These are phyloP conservation scores for Congeria kusceri DNA, from an alignment of 2,888 invertebrate genomes.

Conservation along the genomic window DNA sequence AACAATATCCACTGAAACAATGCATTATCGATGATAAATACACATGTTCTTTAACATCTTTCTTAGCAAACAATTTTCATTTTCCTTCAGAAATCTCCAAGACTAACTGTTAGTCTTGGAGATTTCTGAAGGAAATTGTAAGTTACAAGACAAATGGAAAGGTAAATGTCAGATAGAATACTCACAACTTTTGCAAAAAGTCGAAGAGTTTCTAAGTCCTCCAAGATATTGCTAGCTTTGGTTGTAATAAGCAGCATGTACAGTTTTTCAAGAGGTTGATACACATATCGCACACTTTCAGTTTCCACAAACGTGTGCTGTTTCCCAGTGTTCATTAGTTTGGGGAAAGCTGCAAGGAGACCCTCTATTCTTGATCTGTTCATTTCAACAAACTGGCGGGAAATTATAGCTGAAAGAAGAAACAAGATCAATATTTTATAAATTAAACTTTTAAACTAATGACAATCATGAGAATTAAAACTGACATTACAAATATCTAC, in stretches of 20 bases:
- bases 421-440: too few relatives aligned
- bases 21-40: too few relatives aligned
- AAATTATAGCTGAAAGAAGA: slow-evolving; percentile 92
- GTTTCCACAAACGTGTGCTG: slow-evolving; percentile 99
- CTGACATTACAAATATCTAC: too few relatives aligned
- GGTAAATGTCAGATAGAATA: slow-evolving; percentile 59
- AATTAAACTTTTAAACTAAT: too few relatives aligned
- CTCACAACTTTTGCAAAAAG: slow-evolving; percentile 98
- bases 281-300: slow-evolving; percentile 98
- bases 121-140: too few relatives aligned
- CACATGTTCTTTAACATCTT: too few relatives aligned
- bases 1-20: too few relatives aligned
- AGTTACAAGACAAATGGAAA: too few relatives aligned
- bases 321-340: slow-evolving; percentile 97
- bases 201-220: slow-evolving; percentile 98
- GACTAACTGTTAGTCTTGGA: too few relatives aligned
- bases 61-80: too few relatives aligned
- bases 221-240: slow-evolving; percentile 99
- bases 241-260: slow-evolving; percentile 99
- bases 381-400: slow-evolving; percentile 99
- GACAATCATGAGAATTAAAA: too few relatives aligned
- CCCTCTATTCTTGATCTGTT: slow-evolving; percentile 99
- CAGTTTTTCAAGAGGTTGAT: slow-evolving; percentile 98
- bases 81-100: too few relatives aligned
- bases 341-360: slow-evolving; percentile 98